Evolutionary conservation across 1,140 invertebrate species (phyloP), one percentile per base, ranked within the genome.

Genomic region (Trachelipus rathkii): DNA sequence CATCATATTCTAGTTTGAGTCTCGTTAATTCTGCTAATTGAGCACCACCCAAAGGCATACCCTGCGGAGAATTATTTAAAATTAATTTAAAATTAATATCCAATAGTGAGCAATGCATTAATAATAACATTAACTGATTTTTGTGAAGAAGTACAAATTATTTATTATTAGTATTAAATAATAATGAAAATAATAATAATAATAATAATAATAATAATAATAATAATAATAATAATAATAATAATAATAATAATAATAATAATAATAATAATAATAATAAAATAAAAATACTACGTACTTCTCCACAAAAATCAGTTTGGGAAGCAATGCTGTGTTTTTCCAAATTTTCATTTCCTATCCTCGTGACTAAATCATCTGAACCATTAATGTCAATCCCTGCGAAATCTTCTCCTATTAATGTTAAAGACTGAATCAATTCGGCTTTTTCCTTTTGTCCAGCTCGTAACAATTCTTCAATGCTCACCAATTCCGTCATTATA

Each of bases 11-110:
- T 50, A 97, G 85, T 81, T 95, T 89, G 86, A 96, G 93, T 82
- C 95, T 89, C 19, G 95, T 94, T 91, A 97, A 96, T 86, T 97
- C 95, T n/a, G 95, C 95, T 78, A 97, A 86, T 77, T 93, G 87
- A 0, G 93, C 94, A 13, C 50, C 50, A 45, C 94, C 94, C 68
- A 95, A 91, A 23, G 94, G 93, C 44, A 94, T 90, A 68, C 84
- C 81, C 84, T 85, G 75, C 15, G 76, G 21, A 77, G 33, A 33
- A n/a, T 33, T 33, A 33, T 33, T 33, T 33, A 33, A n/a, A n/a
- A n/a, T n/a, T n/a, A n/a, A n/a, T n/a, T n/a, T n/a, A n/a, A n/a
- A 33, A 33, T 33, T 33, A 33, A 33, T 33, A 33, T 33, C n/a
- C 33, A 33, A 6, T 33, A 33, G 33, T n/a, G 33, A 33, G 6